phyloP scores from a whole-genome alignment of 2,113 vertebrate species.

The Toxostoma redivivum region DNA sequence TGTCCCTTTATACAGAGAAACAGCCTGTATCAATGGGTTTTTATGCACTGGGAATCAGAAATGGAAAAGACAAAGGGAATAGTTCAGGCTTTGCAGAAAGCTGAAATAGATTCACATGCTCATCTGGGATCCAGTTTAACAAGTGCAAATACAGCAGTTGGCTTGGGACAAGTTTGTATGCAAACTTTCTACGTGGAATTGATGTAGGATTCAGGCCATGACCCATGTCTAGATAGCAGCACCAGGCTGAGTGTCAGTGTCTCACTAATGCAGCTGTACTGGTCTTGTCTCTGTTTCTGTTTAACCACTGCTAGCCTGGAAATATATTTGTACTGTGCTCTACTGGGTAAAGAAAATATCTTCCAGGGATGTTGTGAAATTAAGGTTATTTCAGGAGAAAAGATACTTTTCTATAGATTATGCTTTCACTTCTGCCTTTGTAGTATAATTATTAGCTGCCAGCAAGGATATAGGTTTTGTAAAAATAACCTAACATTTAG shows the following conservation, averaged over 20 bases:
- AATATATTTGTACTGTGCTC: background rate
- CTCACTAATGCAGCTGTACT: background rate
- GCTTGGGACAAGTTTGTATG: background rate
- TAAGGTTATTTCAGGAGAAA: background rate
- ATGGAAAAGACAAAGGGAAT: background rate
- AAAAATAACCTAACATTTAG: background rate
- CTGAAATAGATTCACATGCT: background rate
- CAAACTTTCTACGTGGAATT: accelerated
- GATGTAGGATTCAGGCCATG: background rate
- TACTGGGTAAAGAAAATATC: background rate
- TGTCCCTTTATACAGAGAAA: background rate
- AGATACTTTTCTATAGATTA: background rate
- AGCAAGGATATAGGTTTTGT: background rate
- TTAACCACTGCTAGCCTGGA: background rate
- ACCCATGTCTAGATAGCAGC: background rate
- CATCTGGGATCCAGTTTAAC: background rate
- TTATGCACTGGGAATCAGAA: background rate
- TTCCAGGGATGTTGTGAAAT: background rate
- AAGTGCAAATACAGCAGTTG: background rate
- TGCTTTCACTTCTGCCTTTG: background rate
- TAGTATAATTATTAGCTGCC: background rate
- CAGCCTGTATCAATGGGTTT: accelerated
- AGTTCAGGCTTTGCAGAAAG: background rate
- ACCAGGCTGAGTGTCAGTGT: background rate
- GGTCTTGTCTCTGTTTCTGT: background rate